Evolutionary conservation across 2,888 invertebrate genomes (phyloP).

Genomic region (Arge pagana): DNA sequence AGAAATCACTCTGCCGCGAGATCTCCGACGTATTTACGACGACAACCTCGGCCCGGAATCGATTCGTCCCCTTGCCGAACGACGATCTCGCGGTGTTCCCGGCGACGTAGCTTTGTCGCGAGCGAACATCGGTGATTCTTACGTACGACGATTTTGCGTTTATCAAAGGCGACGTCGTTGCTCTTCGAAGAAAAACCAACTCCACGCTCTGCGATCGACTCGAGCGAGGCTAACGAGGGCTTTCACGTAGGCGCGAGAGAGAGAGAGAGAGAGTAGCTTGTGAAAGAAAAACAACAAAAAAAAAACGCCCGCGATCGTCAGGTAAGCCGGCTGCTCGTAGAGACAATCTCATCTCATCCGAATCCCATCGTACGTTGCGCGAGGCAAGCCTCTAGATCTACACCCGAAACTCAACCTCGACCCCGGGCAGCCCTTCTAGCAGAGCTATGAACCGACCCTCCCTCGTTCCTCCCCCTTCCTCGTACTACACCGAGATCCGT

Average conservation of each 20-base stretch:
- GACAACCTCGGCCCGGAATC: no score
- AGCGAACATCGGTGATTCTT: no score
- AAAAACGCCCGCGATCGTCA: neutral
- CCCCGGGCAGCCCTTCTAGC: slow-evolving; percentile 20
- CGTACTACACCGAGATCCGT: slow-evolving; percentile 44
- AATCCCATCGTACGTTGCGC: slow-evolving; percentile 53
- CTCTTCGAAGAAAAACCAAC: no score
- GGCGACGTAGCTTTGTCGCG: no score
- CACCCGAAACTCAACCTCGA: slow-evolving; percentile 27
- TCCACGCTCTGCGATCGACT: no score
- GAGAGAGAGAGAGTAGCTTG: neutral
- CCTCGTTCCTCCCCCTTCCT: slow-evolving; percentile 38
- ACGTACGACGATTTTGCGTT: no score
- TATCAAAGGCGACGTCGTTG: no score
- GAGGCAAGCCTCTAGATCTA: slow-evolving; percentile 55
- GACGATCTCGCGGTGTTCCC: no score
- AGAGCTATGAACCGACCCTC: slow-evolving; percentile 11
- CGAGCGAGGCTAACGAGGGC: no score
- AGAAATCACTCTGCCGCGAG: slow-evolving; percentile 7
- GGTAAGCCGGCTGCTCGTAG: slow-evolving; percentile 18
- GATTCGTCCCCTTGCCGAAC: no score
- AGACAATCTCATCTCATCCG: slow-evolving; percentile 56
- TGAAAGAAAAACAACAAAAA: neutral
- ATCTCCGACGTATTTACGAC: no score
- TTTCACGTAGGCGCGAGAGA: no score